Evolutionary conservation across 1,140 invertebrate genomes (phyloP).

Genomic region (Lepidurus apus): DNA sequence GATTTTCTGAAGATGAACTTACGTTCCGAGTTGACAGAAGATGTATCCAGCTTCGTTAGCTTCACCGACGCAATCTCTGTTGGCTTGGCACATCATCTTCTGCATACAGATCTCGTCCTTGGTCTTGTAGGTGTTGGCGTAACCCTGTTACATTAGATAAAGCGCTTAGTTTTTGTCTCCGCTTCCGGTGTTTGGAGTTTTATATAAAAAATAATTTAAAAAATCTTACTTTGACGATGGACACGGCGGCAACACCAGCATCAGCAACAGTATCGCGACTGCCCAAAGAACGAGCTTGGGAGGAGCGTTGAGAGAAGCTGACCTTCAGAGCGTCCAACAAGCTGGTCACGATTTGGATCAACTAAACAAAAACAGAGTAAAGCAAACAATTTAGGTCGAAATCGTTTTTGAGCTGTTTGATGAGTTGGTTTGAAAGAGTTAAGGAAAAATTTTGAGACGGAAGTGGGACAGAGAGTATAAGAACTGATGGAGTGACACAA

Average conservation of each 20-base stretch:
- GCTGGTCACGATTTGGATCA: constrained; percentile 84
- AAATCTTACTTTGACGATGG: constrained; percentile 66
- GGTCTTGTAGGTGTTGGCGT: constrained; percentile 73
- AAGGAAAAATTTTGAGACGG: constrained; percentile 2
- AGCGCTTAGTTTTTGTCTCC: not conserved
- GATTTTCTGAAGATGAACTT: constrained; percentile 48
- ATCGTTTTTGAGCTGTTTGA: not conserved
- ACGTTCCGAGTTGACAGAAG: constrained; percentile 90
- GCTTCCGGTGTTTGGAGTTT: not conserved
- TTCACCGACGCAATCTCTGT: constrained; percentile 74
- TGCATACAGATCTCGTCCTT: constrained; percentile 70
- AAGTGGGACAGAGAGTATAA: constrained; percentile 22
- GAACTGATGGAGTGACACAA: constrained; percentile 1
- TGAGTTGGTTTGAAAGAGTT: constrained; percentile 13
- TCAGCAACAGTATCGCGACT: constrained; percentile 78
- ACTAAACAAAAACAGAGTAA: constrained; percentile 52
- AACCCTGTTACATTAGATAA: constrained; percentile 53
- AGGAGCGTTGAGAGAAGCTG: constrained; percentile 80
- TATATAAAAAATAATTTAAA: constrained; percentile 29
- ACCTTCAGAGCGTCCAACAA: constrained; percentile 82
- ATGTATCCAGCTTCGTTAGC: constrained; percentile 71
- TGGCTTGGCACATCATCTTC: constrained; percentile 81
- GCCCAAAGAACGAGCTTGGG: constrained; percentile 71
- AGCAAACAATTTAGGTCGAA: constrained; percentile 24
- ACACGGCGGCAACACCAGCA: constrained; percentile 73